A percentile compares a stretch with the other conserved stretches of the same genome.
These are phyloP conservation scores for Pangasius macronema DNA, from an alignment of 2,797 vertebrate species.

Conservation along the genomic window DNA sequence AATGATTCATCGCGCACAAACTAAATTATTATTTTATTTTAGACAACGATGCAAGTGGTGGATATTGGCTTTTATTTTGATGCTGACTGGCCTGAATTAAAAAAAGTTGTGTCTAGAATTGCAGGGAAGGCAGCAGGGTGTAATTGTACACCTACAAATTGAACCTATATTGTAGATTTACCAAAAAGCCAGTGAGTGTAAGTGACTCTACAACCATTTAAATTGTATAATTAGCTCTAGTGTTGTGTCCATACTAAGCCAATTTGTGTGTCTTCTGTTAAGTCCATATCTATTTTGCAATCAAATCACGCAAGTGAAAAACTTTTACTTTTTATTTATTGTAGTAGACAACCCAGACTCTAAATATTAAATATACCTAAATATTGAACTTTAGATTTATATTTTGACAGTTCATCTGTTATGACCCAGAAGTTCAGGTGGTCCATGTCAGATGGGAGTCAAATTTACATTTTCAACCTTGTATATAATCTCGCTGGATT, in stretches of 20 bases:
- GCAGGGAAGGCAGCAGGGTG: not conserved
- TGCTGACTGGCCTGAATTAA: not conserved
- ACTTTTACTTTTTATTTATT: too few relatives aligned
- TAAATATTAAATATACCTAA: not conserved
- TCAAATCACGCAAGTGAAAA: too few relatives aligned
- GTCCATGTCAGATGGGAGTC: not conserved
- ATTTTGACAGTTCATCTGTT: not conserved
- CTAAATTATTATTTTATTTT: too few relatives aligned
- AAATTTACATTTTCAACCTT: not conserved
- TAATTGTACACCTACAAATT: not conserved
- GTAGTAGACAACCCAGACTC: not conserved
- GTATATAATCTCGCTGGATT: not conserved
- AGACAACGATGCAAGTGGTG: not conserved
- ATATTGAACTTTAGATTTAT: not conserved
- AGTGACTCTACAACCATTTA: too few relatives aligned
- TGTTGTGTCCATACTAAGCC: too few relatives aligned
- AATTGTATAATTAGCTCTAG: too few relatives aligned
- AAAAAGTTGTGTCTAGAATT: not conserved
- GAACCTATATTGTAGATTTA: too few relatives aligned
- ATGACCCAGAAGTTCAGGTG: not conserved
- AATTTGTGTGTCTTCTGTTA: too few relatives aligned
- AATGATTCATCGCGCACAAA: not conserved
- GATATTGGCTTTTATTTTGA: not conserved
- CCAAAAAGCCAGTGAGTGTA: too few relatives aligned
- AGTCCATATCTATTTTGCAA: too few relatives aligned